phyloP scores from a whole-genome alignment of 2,113 vertebrate species.

The Oostethus manadensis region DNA sequence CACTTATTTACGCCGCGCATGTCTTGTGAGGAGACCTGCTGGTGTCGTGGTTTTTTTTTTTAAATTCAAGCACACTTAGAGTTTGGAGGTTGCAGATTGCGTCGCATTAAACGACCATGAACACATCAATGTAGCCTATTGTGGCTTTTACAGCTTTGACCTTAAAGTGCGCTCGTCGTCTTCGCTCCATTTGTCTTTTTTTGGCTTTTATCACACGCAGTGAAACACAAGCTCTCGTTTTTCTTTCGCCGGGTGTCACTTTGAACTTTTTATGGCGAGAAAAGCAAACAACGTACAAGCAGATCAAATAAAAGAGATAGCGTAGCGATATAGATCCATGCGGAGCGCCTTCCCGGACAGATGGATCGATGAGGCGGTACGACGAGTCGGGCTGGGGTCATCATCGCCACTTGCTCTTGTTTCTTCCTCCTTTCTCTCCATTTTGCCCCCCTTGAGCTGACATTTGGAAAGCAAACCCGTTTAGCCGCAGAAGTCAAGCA shows the following conservation, averaged over 20 bases:
- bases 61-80: background rate
- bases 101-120: slow-evolving; percentile 47
- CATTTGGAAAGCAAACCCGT: slow-evolving; percentile 59
- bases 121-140: slow-evolving; percentile 50
- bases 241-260: slow-evolving; percentile 32
- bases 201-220: slow-evolving; percentile 45
- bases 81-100: slow-evolving; percentile 27
- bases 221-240: slow-evolving; percentile 30
- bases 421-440: slow-evolving; percentile 23
- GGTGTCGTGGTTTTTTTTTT: slow-evolving; percentile 18
- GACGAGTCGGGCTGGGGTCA: slow-evolving; percentile 46
- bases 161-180: slow-evolving; percentile 38
- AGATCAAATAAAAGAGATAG: slow-evolving; percentile 32
- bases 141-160: slow-evolving; percentile 56
- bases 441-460: slow-evolving; percentile 46
- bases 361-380: slow-evolving; percentile 48
- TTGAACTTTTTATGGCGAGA: slow-evolving; percentile 46
- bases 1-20: slow-evolving; percentile 10
- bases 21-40: slow-evolving; percentile 12
- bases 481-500: slow-evolving; percentile 39
- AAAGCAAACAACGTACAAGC: slow-evolving; percentile 3
- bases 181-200: slow-evolving; percentile 34
- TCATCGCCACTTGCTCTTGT: slow-evolving; percentile 33
- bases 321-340: slow-evolving; percentile 39
- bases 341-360: slow-evolving; percentile 52